A percentile compares a stretch with the other conserved stretches of the same genome.
Conservation (phyloP, 1,140 invertebrate species). For the Trichonephila clavipes region DNA sequence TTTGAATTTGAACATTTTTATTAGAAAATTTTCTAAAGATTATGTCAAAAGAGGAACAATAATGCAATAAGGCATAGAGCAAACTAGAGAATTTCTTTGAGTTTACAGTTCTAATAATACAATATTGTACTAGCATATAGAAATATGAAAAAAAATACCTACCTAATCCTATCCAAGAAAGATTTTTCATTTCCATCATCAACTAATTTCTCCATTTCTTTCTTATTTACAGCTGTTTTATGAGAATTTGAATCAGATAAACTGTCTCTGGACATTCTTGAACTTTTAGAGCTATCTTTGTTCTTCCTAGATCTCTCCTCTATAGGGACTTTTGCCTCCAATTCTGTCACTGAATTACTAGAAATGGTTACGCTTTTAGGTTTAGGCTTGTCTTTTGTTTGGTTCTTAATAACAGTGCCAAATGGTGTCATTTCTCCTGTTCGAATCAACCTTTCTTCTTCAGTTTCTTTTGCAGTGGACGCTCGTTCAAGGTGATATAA, state of each 20-base stretch:
- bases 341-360: conserved; percentile 79
- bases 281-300: background rate
- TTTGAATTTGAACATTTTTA: no score
- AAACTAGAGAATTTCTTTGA: no score
- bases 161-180: conserved; percentile 80
- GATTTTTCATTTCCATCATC: conserved; percentile 81
- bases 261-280: background rate
- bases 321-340: no score
- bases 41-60: no score
- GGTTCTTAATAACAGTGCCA: conserved; percentile 81
- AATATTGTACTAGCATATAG: no score
- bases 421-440: conserved; percentile 87
- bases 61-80: no score
- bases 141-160: conserved; percentile 14
- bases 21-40: no score
- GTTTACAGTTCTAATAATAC: no score
- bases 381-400: conserved; percentile 35
- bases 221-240: background rate
- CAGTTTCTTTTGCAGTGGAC: conserved; percentile 80
- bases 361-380: conserved; percentile 43
- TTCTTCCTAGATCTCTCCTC: conserved; percentile 13
- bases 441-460: conserved; percentile 83
- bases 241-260: conserved; percentile 1
- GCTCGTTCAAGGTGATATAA: conserved; percentile 77
- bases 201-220: conserved; percentile 53